phyloP scores from a whole-genome alignment of 2,888 invertebrate species.

The Clepsis dumicolana region DNA sequence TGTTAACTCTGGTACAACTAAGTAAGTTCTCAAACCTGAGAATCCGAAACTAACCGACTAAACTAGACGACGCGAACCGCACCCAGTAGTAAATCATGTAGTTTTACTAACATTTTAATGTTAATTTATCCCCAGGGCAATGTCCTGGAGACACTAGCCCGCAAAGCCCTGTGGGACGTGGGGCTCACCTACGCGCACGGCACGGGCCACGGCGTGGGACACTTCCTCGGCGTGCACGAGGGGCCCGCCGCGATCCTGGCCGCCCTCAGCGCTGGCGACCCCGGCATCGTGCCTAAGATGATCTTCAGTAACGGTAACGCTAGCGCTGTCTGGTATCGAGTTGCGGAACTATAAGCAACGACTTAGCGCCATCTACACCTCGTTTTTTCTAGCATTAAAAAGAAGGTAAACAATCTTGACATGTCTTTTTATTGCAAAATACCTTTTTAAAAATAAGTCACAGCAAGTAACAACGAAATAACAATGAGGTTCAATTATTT shows the following conservation, averaged over 20 bases:
- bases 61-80: too few species aligned
- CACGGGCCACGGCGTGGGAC: conserved; percentile 96
- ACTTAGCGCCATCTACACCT: neutral
- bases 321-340: neutral
- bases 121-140: conserved; percentile 76
- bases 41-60: too few species aligned
- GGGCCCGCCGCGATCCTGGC: conserved; percentile 90
- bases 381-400: too few species aligned
- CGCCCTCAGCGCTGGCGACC: conserved; percentile 64
- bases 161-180: conserved; percentile 92
- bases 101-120: neutral
- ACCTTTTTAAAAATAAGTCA: too few species aligned
- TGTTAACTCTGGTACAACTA: too few species aligned
- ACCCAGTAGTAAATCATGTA: too few species aligned
- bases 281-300: conserved; percentile 73
- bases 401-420: too few species aligned
- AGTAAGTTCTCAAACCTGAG: too few species aligned
- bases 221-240: conserved; percentile 96
- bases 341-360: neutral
- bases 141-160: conserved; percentile 91
- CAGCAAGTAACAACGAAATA: too few species aligned
- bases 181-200: conserved; percentile 96
- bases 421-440: too few species aligned
- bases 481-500: too few species aligned
- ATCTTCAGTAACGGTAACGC: conserved; percentile 75